Base-by-base conservation (phyloP, 2,797 vertebrate species). In the Ambastaia sidthimunki region DNA sequence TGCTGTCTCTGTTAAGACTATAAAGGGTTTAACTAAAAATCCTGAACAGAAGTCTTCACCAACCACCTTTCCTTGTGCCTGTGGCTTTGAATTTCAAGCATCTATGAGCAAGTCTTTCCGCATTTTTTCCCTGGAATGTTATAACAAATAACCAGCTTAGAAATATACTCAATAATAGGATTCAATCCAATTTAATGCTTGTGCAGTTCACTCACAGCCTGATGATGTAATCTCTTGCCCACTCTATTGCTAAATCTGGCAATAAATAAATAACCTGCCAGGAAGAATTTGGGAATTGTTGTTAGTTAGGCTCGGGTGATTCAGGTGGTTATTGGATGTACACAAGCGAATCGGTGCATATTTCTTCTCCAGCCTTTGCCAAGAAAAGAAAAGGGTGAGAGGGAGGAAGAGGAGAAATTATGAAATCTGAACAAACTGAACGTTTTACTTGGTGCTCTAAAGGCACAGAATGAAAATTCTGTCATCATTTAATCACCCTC, bases 161-260 rank as follows among this genome's bases (percentile, higher is more conserved):
- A 78, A 82, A 81, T 81, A 73, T 75, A 82, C 16, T 76, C 54
- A 73, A 83, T 85, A 85, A 82, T 80, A 80, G 69, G 82, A 85
- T 86, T 84, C 83, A 86, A 85, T 87, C 86, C 86, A 83, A 82
- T 88, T 85, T 86, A 86, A 87, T 88, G 85, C 73, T 81, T 86
- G 80, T 80, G 82, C 83, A 76, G 84, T 86, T 80, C 2, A 15
- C 83, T 82, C 83, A 71, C 86, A 83, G 81, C 79, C 70, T 55
- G 65, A 75, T 72, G 87, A 88, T 85, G 77, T 82, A 67, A 84
- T 87, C 87, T 84, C 73, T 84, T 76, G 75, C 71, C 82, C 76
- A 84, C 76, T 74, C 67, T 75, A 55, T 83, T 87, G 85, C 84
- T 74, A 84, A 88, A 87, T 85, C 82, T 85, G 73, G 77, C 83